Percentiles rank a stretch among this genome's conserved stretches.
Conservation (phyloP, 2,888 invertebrate species). For the Malacosoma neustria region DNA sequence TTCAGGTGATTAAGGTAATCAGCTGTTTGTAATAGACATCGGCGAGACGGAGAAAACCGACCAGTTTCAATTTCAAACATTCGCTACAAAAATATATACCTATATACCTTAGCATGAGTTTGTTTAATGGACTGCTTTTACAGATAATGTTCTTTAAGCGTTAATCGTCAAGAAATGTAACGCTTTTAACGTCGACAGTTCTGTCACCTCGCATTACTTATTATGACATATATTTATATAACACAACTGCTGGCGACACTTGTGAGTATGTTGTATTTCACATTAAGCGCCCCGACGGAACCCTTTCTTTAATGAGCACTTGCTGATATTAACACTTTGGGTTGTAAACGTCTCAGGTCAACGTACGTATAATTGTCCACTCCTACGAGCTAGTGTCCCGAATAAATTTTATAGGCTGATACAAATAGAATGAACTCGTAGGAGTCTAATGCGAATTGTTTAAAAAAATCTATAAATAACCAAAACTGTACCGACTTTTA, state of each 20-base stretch:
- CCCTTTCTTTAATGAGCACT: slow-evolving; percentile 8
- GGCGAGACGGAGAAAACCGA: too few species aligned
- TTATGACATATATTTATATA: not conserved
- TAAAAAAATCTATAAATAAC: slow-evolving; percentile 4
- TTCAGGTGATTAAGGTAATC: too few species aligned
- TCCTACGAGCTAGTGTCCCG: slow-evolving; percentile 37
- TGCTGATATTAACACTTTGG: slow-evolving; percentile 7
- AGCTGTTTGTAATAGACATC: too few species aligned
- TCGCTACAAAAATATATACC: too few species aligned
- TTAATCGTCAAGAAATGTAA: not conserved
- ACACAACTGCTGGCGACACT: not conserved
- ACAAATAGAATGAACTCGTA: slow-evolving; percentile 27
- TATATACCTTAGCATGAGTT: too few species aligned
- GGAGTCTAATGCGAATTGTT: slow-evolving; percentile 17
- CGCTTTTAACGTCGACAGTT: not conserved
- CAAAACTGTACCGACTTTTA: slow-evolving; percentile 6
- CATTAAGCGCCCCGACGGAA: slow-evolving; percentile 6
- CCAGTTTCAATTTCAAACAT: too few species aligned
- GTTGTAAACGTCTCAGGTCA: slow-evolving; percentile 35
- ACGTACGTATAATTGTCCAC: slow-evolving; percentile 43
- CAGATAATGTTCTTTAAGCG: too few species aligned
- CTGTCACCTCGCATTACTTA: not conserved
- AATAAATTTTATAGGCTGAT: slow-evolving; percentile 38
- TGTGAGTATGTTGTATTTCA: not conserved
- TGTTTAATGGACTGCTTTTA: too few species aligned